Conservation (phyloP, 2,113 vertebrate genomes). For the Pardalotus punctatus region DNA sequence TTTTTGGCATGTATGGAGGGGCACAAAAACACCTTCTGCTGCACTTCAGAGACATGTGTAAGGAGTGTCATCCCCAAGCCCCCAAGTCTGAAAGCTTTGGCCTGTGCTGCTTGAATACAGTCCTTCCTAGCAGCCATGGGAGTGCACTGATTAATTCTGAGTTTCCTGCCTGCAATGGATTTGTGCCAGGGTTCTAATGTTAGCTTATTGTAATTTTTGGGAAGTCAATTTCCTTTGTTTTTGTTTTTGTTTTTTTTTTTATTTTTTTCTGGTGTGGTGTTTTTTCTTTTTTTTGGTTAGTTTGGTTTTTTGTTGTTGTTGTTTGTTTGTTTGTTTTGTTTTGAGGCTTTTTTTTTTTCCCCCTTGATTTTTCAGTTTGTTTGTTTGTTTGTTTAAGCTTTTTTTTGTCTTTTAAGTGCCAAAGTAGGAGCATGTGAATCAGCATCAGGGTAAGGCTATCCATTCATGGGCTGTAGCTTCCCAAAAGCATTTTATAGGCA, state of each 20-base stretch:
- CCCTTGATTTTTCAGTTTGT: neutral
- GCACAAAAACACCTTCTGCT: neutral
- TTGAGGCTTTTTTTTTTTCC: neutral
- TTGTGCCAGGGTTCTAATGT: slow-evolving; percentile 75
- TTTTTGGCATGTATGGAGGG: neutral
- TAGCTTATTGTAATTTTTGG: slow-evolving; percentile 78
- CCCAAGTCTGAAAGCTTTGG: rapidly evolving
- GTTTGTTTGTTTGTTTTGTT: neutral
- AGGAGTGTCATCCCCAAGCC: neutral
- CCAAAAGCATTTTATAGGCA: neutral
- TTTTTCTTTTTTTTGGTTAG: neutral
- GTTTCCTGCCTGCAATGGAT: slow-evolving; percentile 76
- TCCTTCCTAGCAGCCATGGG: neutral
- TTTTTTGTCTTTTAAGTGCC: slow-evolving; percentile 53
- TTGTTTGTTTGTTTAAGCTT: slow-evolving; percentile 41
- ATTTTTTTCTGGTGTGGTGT: no score
- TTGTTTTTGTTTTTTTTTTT: no score
- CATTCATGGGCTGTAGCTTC: neutral
- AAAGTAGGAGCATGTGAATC: slow-evolving; percentile 47
- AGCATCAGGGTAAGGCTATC: neutral
- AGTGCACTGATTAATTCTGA: slow-evolving; percentile 61
- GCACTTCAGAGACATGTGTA: rapidly evolving
- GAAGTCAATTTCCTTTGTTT: slow-evolving; percentile 78
- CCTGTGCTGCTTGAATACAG: neutral
- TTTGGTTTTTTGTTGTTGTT: no score